Evolutionary conservation across 2,113 vertebrate genomes (phyloP), one percentile per base, ranked within the genome.

Genomic region (Hemibagrus wyckioides): DNA sequence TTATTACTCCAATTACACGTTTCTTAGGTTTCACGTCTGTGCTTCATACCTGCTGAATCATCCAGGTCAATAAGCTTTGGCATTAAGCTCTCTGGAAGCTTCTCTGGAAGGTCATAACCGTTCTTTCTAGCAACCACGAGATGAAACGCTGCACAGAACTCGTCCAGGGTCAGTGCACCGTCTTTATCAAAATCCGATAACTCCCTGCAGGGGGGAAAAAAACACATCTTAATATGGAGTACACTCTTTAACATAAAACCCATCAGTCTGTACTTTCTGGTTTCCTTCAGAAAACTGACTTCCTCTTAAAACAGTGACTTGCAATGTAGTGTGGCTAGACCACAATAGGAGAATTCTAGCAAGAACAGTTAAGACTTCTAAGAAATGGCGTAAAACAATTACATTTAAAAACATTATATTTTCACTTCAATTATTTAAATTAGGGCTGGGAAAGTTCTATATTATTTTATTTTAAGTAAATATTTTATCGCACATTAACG

Each of bases 101-200:
- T 99, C 94, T 99, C 98, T 0, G 98, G 98, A 90, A 99, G 96
- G 91, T 99, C 98, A 90, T 99, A 99, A 80, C 98, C 98, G 69
- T 99, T 99, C 94, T 99, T 99, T 90, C 98, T 95, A 90, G 98
- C 98, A 90, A 99, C 98, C 71, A 99, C 98, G 88, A 99, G 95
- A 93, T 99, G 98, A 94, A 99, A 99, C 81, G 98, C 98, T 77
- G 98, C 98, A 89, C 98, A 99, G 93, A 99, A 99, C 92, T 99
- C 98, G 9, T 99, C 98, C 95, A 99, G 92, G 73, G 98, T 99
- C 94, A 99, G 93, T 0, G 98, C 97, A 79, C 98, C 98, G 85
- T 99, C 98, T 96, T 99, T 99, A 94, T 99, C 98, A 92, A 99
- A 99, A 94, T 99, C 98, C 87, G 98, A 99, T 82, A 99, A 95